Conservation (phyloP, 2,113 vertebrate genomes). For the Climacteris rufus region DNA sequence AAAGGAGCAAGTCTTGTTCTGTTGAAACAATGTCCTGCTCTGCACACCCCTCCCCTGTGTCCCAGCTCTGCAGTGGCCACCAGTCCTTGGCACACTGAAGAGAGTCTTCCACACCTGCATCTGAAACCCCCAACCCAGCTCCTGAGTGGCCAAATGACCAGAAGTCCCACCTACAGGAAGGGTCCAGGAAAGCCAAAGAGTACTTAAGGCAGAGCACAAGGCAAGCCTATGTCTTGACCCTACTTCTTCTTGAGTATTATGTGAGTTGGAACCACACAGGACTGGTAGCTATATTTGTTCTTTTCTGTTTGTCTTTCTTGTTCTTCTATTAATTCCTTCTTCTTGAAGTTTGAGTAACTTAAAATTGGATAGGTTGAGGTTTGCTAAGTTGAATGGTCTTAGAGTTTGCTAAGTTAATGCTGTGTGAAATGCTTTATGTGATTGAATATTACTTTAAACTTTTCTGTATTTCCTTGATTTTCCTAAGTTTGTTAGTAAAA, state of each 20-base stretch:
- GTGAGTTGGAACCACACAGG: too few relatives aligned
- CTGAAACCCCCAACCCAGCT: neutral
- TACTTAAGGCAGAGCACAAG: accelerated
- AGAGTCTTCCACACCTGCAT: neutral
- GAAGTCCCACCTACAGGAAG: neutral
- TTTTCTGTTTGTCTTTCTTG: neutral
- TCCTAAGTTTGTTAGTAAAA: neutral
- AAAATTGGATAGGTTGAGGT: neutral
- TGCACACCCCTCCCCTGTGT: neutral
- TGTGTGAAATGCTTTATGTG: neutral
- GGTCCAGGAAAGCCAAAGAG: neutral
- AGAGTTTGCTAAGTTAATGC: neutral
- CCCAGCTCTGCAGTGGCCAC: too few relatives aligned
- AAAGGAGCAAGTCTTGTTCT: neutral
- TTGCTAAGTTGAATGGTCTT: neutral
- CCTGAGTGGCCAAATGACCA: accelerated
- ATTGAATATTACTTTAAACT: neutral
- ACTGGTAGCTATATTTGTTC: neutral
- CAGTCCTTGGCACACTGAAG: neutral
- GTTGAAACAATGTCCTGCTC: neutral
- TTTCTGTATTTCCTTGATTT: neutral
- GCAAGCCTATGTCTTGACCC: neutral
- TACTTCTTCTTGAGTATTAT: neutral
- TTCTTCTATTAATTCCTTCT: neutral
- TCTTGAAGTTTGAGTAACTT: neutral